Conservation (phyloP, 2,797 vertebrate species). For the Trachops cirrhosus region DNA sequence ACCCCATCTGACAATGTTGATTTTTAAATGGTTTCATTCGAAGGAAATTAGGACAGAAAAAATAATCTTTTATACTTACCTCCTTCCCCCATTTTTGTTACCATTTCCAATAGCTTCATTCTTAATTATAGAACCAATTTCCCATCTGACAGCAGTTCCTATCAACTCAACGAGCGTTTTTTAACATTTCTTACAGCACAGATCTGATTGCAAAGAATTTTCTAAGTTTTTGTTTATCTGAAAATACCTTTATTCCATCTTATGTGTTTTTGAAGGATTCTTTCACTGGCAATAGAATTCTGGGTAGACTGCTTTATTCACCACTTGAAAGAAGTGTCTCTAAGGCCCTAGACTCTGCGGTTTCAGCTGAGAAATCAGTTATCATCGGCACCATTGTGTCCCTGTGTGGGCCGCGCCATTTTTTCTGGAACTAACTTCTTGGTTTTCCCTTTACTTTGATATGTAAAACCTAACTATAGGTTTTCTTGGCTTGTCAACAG, state of each 20-base stretch:
- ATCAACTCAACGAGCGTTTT: not conserved
- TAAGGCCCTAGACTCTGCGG: accelerated
- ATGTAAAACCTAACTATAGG: not conserved
- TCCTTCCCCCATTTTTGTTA: not conserved
- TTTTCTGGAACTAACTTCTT: not conserved
- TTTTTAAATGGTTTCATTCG: not conserved
- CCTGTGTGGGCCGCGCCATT: not conserved
- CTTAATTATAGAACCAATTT: not conserved
- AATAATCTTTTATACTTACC: not conserved
- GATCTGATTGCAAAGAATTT: not conserved
- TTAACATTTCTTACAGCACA: not conserved
- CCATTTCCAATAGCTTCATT: not conserved
- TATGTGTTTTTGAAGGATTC: not conserved
- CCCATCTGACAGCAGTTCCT: not conserved
- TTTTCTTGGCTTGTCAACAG: not conserved
- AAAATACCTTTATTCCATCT: not conserved
- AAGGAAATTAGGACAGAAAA: not conserved
- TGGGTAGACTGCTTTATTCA: not conserved
- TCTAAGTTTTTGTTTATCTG: not conserved
- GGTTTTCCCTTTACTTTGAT: not conserved
- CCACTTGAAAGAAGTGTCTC: not conserved
- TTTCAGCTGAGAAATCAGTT: not conserved
- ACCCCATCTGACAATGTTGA: not conserved
- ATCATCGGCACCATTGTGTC: not conserved
- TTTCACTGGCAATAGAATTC: not conserved